Evolutionary conservation across 2,113 vertebrate genomes (phyloP).

Genomic region (Natator depressus): DNA sequence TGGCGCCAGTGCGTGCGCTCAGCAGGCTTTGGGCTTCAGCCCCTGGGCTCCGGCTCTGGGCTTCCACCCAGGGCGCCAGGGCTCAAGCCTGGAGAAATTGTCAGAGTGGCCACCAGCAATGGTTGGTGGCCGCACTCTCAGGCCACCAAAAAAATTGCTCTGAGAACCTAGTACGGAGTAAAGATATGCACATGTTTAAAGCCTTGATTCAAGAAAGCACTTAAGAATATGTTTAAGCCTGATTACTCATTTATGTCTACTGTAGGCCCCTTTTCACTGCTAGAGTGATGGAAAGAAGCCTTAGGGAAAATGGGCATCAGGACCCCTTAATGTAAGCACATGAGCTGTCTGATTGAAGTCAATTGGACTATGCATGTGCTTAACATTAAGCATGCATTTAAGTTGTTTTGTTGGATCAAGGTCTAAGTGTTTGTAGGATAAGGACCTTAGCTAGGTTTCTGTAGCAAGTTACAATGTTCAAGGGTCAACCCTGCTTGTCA

Average conservation of each 20-base stretch:
- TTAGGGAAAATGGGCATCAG: not conserved
- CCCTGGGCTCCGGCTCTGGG: too few species aligned
- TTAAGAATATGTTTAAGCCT: not conserved
- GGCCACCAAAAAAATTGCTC: not conserved
- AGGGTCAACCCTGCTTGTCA: not conserved
- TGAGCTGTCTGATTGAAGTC: not conserved
- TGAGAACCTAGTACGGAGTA: not conserved
- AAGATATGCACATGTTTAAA: not conserved
- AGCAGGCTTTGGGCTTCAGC: too few species aligned
- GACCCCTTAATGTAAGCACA: not conserved
- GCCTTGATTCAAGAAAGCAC: accelerated
- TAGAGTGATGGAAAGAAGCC: not conserved
- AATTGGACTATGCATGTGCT: not conserved
- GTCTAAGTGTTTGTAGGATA: not conserved
- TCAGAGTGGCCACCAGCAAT: too few species aligned
- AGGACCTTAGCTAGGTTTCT: not conserved
- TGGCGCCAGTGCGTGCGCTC: too few species aligned
- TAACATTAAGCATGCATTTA: not conserved
- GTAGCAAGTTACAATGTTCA: not conserved
- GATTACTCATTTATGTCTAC: not conserved
- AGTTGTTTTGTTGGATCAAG: not conserved
- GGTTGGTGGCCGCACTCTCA: not conserved
- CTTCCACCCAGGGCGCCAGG: too few species aligned
- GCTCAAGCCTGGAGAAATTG: too few species aligned
- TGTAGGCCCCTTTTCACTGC: not conserved